Evolutionary conservation across 2,797 vertebrate species (phyloP).

Genomic region (Sebastes trivittatus): DNA sequence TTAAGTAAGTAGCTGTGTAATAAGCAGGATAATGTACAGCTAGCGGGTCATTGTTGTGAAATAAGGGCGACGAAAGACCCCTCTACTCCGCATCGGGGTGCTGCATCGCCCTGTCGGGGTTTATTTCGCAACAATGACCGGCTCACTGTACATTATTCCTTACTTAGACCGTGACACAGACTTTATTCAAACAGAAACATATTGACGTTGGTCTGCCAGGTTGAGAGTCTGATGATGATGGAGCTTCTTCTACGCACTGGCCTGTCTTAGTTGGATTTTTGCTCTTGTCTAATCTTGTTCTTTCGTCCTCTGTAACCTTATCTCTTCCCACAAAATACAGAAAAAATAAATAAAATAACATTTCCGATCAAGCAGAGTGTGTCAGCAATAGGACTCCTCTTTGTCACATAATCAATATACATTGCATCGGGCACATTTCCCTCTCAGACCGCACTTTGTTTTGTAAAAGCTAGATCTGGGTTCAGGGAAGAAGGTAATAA

Average conservation of each 20-base stretch:
- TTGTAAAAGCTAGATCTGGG: slow-evolving; percentile 32
- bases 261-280: not conserved
- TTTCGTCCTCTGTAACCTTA: not conserved
- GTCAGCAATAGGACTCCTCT: slow-evolving; percentile 19
- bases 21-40: no score
- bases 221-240: not conserved
- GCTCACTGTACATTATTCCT: no score
- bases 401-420: slow-evolving; percentile 37
- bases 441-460: slow-evolving; percentile 29
- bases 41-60: not conserved
- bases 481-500: slow-evolving; percentile 29
- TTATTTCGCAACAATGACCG: not conserved
- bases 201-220: not conserved
- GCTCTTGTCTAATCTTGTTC: not conserved
- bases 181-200: not conserved
- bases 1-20: no score
- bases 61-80: not conserved
- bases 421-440: slow-evolving; percentile 11
- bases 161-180: not conserved
- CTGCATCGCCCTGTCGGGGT: not conserved
- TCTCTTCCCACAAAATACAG: not conserved
- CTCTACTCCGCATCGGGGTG: no score
- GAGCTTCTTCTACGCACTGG: not conserved
- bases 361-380: slow-evolving; percentile 19
- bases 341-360: not conserved